These are phyloP conservation scores for Crax fasciolata DNA, from an alignment of 2,797 vertebrate genomes.

Conservation along the genomic window DNA sequence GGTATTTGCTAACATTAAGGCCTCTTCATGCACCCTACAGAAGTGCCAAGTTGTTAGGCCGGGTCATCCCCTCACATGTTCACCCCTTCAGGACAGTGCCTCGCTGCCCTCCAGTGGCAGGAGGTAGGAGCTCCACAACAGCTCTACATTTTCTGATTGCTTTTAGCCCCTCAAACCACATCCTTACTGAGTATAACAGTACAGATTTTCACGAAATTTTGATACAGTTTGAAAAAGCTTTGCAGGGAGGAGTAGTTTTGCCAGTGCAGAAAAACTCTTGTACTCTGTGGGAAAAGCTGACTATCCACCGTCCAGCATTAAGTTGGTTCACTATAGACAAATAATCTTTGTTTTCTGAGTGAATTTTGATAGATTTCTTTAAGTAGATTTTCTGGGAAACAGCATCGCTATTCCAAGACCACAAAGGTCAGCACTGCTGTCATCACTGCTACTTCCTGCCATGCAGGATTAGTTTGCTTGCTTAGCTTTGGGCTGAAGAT, in stretches of 20 bases:
- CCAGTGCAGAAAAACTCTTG: not conserved
- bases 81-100: not conserved
- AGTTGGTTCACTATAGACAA: not conserved
- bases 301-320: fast-evolving
- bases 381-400: not conserved
- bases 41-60: fast-evolving
- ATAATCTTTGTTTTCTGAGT: not conserved
- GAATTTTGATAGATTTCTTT: not conserved
- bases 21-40: fast-evolving
- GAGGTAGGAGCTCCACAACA: not conserved
- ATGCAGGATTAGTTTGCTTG: not conserved
- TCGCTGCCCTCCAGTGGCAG: constrained; percentile 59
- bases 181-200: fast-evolving
- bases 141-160: fast-evolving
- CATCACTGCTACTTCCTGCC: not conserved
- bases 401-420: not conserved
- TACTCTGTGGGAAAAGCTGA: fast-evolving
- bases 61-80: fast-evolving
- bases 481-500: not conserved
- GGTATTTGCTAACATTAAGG: not conserved
- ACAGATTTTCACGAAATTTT: not conserved
- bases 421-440: constrained; percentile 29
- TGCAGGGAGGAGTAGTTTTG: not conserved
- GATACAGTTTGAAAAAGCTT: not conserved
- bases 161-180: not conserved